phyloP scores from a whole-genome alignment of 2,797 vertebrate genomes.

The Myoxocephalus aenaeus region DNA sequence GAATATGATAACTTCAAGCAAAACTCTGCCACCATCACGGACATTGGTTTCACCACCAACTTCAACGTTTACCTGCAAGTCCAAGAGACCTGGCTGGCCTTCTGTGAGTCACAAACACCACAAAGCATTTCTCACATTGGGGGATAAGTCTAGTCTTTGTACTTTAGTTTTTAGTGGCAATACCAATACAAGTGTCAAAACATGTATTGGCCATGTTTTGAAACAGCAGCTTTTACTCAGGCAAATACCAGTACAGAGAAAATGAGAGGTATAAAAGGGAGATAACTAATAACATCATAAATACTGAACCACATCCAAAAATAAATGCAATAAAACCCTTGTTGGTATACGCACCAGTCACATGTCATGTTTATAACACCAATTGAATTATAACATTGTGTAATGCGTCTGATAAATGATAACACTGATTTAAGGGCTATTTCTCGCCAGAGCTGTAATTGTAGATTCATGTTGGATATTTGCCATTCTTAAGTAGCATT shows the following conservation, averaged over 20 bases:
- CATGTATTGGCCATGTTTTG: neutral
- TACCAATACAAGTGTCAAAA: too few relatives aligned
- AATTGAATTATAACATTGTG: constrained; percentile 8
- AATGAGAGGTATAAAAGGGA: neutral
- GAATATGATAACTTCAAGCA: constrained; percentile 83
- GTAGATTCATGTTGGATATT: neutral
- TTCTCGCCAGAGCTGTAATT: neutral
- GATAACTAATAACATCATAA: neutral
- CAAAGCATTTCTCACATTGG: neutral
- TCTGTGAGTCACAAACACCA: constrained; percentile 81
- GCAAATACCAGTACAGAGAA: neutral
- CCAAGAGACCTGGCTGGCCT: constrained; percentile 91
- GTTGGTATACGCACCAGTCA: neutral
- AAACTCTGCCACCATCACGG: constrained; percentile 65
- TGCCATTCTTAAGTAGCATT: neutral
- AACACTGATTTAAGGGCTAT: neutral
- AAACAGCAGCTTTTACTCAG: neutral
- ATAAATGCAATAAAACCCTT: constrained; percentile 21
- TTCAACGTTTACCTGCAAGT: constrained; percentile 85
- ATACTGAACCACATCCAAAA: neutral
- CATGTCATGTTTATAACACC: neutral
- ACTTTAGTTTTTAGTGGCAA: too few relatives aligned
- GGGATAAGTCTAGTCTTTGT: neutral
- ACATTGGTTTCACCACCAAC: constrained; percentile 87
- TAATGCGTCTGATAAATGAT: constrained; percentile 18